Conservation (phyloP, 2,113 vertebrate genomes). For the Alethe castanea region DNA sequence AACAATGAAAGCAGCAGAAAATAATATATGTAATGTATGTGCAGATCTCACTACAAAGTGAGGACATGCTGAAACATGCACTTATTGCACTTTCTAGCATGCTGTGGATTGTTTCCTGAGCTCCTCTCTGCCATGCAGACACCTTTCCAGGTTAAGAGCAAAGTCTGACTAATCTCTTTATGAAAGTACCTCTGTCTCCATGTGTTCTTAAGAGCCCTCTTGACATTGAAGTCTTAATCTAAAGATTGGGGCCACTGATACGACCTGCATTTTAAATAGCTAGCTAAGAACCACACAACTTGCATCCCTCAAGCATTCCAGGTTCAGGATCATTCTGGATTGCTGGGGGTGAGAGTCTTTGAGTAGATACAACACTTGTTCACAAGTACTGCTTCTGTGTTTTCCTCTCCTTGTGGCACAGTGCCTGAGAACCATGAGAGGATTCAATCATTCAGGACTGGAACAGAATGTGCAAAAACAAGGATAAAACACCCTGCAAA, state of each 20-base stretch:
- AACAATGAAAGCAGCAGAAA: not conserved
- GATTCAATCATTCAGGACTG: fast-evolving
- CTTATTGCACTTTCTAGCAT: not conserved
- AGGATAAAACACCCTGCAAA: not conserved
- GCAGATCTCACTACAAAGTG: not conserved
- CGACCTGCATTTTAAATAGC: not conserved
- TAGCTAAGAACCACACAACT: not conserved
- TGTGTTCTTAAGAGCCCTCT: not conserved
- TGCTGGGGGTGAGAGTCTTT: not conserved
- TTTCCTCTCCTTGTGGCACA: not conserved
- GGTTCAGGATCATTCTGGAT: not conserved
- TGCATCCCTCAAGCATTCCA: not conserved
- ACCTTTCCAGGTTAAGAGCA: constrained; percentile 30
- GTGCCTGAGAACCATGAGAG: not conserved
- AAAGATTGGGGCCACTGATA: constrained; percentile 23
- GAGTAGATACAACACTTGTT: not conserved
- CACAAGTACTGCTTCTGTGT: not conserved
- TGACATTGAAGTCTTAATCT: not conserved
- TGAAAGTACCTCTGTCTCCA: not conserved
- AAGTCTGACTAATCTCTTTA: constrained; percentile 52
- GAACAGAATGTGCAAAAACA: not conserved
- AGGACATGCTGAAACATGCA: not conserved
- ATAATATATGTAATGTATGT: not conserved
- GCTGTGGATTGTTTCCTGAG: not conserved
- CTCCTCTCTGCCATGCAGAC: not conserved